Conservation (phyloP, 1,140 invertebrate species). For the Conus ventricosus region DNA sequence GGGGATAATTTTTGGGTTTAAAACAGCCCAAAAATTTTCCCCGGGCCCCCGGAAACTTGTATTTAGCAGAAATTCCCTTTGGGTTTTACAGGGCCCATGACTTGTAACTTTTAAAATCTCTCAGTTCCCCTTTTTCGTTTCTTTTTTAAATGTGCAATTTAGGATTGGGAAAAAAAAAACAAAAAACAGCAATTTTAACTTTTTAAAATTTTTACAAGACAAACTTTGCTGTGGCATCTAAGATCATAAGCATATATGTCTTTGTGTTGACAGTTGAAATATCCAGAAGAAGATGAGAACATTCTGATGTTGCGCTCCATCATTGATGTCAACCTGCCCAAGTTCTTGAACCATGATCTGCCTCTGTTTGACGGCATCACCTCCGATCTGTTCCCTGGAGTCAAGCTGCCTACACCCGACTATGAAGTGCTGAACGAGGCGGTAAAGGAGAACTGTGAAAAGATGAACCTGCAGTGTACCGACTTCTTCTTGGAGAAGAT, state of each 20-base stretch:
- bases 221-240: too few species aligned
- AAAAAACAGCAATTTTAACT: too few species aligned
- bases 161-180: too few species aligned
- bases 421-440: constrained; percentile 79
- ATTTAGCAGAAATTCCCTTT: too few species aligned
- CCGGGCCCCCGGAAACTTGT: too few species aligned
- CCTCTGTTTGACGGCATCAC: constrained; percentile 93
- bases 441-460: constrained; percentile 81
- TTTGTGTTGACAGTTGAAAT: constrained; percentile 81
- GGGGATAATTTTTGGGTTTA: too few species aligned
- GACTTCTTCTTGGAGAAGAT: constrained; percentile 91
- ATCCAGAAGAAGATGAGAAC: constrained; percentile 85
- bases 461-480: constrained; percentile 88
- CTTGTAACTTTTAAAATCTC: too few species aligned
- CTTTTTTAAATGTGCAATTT: too few species aligned
- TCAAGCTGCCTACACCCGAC: constrained; percentile 85
- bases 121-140: too few species aligned
- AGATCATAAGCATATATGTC: not conserved
- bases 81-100: too few species aligned
- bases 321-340: constrained; percentile 94
- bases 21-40: too few species aligned
- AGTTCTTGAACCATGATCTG: constrained; percentile 92
- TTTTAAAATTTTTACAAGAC: too few species aligned
- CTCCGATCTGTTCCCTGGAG: constrained; percentile 92
- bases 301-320: constrained; percentile 88